Evolutionary conservation across 2,113 vertebrate species (phyloP), one percentile per base, ranked within the genome.

Genomic region (Bostrychus sinensis): DNA sequence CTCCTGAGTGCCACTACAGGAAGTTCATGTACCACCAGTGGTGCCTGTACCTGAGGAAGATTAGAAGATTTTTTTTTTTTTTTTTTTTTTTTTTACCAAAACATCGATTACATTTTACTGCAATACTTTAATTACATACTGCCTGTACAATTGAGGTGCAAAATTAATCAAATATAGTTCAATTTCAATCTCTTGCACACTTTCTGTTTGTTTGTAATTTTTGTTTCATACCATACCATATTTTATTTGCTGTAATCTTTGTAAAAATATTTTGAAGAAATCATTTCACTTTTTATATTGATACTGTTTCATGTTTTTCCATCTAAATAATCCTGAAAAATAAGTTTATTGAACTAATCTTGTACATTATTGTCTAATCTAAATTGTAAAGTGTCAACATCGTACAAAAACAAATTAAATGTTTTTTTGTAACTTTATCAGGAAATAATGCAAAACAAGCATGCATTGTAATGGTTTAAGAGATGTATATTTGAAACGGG

Each of bases 181-280:
- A 4, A 4, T 4, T 30, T 30, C 7, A 7, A n/a, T 4, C 78
- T 73, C 70, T 79, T 78, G 70, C 53, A 75, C 45, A 50, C 43
- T 66, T 53, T 74, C 46, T 36, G 38, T 67, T 28, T 78, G 46
- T 68, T 30, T 83, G 70, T 85, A 64, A 66, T 77, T 72, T 80
- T 13, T 56, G 65, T 56, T 61, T 34, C 43, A 58, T 58, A 25
- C 70, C 80, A 53, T 60, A 74, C 60, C 54, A 41, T 36, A 56
- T 70, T 82, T 61, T 86, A 62, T 72, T 66, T 77, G 59, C 78
- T 88, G 86, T 83, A 85, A 82, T 80, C 80, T 83, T 86, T 88
- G 78, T 86, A 88, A 77, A 85, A 89, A 48, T 14, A 51, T 76
- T 5, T 9, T 8, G 50, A 67, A 65, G n/a, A 62, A 70, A 57